Conservation (phyloP, 2,888 invertebrate genomes). For the Rotaria socialis region DNA sequence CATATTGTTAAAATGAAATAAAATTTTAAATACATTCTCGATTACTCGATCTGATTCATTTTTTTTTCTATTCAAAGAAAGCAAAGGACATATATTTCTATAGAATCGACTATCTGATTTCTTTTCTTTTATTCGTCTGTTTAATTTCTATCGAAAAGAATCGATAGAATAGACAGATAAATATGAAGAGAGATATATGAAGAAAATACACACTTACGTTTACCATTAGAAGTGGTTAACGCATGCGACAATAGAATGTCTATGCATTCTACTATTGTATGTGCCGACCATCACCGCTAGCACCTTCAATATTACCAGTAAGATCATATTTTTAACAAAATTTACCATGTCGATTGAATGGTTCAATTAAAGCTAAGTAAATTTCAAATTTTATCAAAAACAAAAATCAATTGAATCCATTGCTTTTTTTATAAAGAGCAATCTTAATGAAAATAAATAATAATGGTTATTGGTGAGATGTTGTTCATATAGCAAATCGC, state of each 20-base stretch:
- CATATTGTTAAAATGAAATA: too few relatives aligned
- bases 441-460: not conserved
- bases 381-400: too few relatives aligned
- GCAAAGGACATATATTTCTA: too few relatives aligned
- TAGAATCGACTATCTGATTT: too few relatives aligned
- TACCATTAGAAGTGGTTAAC: not conserved
- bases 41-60: too few relatives aligned
- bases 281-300: not conserved
- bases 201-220: not conserved
- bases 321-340: constrained; percentile 9
- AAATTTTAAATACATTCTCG: too few relatives aligned
- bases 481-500: constrained; percentile 42
- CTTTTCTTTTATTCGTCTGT: too few relatives aligned
- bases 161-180: too few relatives aligned
- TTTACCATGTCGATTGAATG: not conserved
- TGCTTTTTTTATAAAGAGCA: not conserved
- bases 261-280: too few relatives aligned
- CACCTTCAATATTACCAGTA: not conserved
- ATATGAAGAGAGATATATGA: not conserved
- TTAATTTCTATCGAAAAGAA: too few relatives aligned
- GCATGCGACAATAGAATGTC: not conserved
- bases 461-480: constrained; percentile 45
- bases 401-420: too few relatives aligned
- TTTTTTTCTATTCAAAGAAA: too few relatives aligned
- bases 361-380: not conserved